These are phyloP conservation scores for Melanotaenia trifasciata DNA, from an alignment of 2,797 vertebrate genomes.

Conservation along the genomic window DNA sequence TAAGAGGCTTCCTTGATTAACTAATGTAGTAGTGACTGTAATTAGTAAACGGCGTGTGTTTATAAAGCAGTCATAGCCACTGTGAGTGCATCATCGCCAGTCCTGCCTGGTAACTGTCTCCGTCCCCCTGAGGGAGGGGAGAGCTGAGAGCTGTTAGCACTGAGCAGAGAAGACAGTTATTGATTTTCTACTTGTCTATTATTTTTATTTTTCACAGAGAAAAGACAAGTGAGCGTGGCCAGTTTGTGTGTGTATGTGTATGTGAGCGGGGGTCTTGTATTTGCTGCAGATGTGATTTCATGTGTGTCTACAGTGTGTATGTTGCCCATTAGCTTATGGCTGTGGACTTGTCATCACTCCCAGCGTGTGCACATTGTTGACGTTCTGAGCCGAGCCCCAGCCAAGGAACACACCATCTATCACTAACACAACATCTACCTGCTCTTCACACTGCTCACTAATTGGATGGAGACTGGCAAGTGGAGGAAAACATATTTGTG, in stretches of 20 bases:
- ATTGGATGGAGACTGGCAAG: conserved; percentile 69
- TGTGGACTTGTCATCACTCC: conserved; percentile 37
- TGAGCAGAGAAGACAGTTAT: conserved; percentile 72
- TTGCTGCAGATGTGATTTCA: conserved; percentile 40
- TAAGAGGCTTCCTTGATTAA: conserved; percentile 27
- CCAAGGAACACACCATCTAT: conserved; percentile 38
- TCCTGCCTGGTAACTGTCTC: conserved; percentile 68
- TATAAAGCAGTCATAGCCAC: conserved; percentile 56
- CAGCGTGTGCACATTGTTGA: conserved; percentile 31
- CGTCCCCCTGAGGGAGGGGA: conserved; percentile 47
- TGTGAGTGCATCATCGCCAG: conserved; percentile 64
- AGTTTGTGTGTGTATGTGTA: conserved; percentile 14
- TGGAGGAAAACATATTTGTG: conserved; percentile 35
- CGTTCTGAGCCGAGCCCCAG: conserved; percentile 47
- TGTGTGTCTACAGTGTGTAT: conserved; percentile 39
- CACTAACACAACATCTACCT: conserved; percentile 16
- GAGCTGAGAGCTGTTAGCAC: conserved; percentile 70
- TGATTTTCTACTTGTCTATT: conserved; percentile 78
- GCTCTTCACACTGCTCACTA: conserved; percentile 55
- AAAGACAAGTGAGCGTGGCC: conserved; percentile 45
- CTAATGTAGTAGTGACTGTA: conserved; percentile 60
- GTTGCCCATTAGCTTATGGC: conserved; percentile 55
- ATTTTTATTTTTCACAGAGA: conserved; percentile 75
- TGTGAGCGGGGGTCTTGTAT: conserved; percentile 12
- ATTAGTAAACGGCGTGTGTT: conserved; percentile 61